phyloP scores from a whole-genome alignment of 64 coral and sea anemone genomes.

The Anthopleura sola region DNA sequence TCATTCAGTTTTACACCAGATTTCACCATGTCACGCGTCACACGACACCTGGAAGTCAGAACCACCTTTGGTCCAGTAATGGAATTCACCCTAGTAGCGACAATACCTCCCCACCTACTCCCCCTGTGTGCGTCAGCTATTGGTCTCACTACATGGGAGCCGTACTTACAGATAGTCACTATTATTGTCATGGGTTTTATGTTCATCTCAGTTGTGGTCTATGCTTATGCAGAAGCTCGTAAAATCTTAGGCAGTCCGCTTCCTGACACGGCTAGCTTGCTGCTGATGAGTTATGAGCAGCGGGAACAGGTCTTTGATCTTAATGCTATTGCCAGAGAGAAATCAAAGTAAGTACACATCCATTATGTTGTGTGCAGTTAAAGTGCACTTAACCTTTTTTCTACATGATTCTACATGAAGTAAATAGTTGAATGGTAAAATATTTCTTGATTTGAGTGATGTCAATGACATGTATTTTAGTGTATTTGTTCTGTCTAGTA shows the following conservation, averaged over 20 bases:
- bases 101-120: slow-evolving; percentile 92
- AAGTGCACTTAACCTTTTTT: too few species aligned
- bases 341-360: slow-evolving; percentile 24
- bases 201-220: slow-evolving; percentile 62
- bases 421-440: too few species aligned
- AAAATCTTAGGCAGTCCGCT: slow-evolving; percentile 56
- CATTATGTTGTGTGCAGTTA: not conserved
- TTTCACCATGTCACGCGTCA: slow-evolving; percentile 95
- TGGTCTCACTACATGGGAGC: slow-evolving; percentile 81
- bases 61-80: slow-evolving; percentile 84
- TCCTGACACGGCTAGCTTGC: slow-evolving; percentile 47
- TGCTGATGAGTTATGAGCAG: slow-evolving; percentile 68
- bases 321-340: slow-evolving; percentile 76
- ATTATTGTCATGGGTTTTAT: slow-evolving; percentile 58
- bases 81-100: slow-evolving; percentile 95
- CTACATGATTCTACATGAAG: too few species aligned
- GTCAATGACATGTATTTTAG: too few species aligned
- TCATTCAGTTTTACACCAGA: slow-evolving; percentile 91
- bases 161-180: slow-evolving; percentile 43
- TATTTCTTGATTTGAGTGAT: too few species aligned
- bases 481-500: too few species aligned
- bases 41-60: slow-evolving; percentile 80
- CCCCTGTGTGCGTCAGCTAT: slow-evolving; percentile 87
- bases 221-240: slow-evolving; percentile 75
- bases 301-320: slow-evolving; percentile 76